Evolutionary conservation across 2,797 vertebrate genomes (phyloP).

Genomic region (Pangasius djambal): DNA sequence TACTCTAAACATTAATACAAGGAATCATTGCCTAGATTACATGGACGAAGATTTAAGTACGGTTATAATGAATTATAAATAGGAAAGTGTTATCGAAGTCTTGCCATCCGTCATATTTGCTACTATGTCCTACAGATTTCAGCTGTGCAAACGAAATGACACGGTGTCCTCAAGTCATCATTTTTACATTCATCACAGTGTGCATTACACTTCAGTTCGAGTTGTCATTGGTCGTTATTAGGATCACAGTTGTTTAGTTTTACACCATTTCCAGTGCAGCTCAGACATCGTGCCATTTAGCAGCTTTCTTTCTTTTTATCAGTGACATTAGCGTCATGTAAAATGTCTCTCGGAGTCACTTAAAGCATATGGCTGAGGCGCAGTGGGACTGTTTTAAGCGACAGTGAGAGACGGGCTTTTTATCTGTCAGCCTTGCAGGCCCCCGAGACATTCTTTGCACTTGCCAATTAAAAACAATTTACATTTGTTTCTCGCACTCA

Average conservation of each 20-base stretch:
- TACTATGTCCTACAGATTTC: background rate
- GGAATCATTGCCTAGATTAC: background rate
- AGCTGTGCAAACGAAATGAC: background rate
- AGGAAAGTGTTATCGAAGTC: background rate
- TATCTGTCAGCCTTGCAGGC: constrained; percentile 52
- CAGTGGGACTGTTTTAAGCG: constrained; percentile 50
- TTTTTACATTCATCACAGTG: constrained; percentile 27
- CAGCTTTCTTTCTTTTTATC: constrained; percentile 34
- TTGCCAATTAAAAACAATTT: constrained; percentile 60
- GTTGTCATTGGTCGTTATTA: constrained; percentile 36
- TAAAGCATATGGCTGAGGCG: constrained; percentile 56
- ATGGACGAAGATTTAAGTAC: background rate
- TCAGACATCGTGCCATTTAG: constrained; percentile 30
- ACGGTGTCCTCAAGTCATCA: background rate
- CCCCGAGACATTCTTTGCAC: constrained; percentile 48
- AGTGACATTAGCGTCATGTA: constrained; percentile 45
- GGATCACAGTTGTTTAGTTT: constrained; percentile 39
- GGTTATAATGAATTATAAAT: background rate
- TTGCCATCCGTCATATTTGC: background rate
- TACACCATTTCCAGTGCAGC: constrained; percentile 14
- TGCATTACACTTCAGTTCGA: constrained; percentile 28
- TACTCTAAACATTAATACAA: background rate
- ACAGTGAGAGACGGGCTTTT: constrained; percentile 58
- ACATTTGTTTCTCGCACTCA: constrained; percentile 49
- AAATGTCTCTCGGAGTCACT: constrained; percentile 50